A percentile compares a stretch with the other conserved stretches of the same genome.
phyloP scores from a whole-genome alignment of 2,113 vertebrate species.

The Sardina pilchardus region DNA sequence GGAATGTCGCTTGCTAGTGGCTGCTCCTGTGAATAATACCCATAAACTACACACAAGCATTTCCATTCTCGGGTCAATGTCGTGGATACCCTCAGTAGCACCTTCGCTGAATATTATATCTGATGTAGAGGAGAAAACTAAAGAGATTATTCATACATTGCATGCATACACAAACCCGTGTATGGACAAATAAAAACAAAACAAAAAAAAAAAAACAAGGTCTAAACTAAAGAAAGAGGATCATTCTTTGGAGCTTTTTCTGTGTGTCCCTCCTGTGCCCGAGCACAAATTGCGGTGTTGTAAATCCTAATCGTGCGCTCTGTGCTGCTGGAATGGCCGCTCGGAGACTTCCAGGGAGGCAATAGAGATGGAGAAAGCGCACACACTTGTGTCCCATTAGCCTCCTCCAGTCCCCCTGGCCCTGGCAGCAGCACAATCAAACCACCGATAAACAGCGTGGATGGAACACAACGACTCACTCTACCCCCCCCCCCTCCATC shows the following conservation, averaged over 20 bases:
- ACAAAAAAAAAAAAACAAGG: background rate
- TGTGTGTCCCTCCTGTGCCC: background rate
- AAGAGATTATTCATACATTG: background rate
- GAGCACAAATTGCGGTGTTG: constrained; percentile 1
- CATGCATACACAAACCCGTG: background rate
- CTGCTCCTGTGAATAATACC: background rate
- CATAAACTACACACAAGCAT: background rate
- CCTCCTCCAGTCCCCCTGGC: constrained; percentile 4
- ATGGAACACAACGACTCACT: constrained; percentile 15
- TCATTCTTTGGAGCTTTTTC: background rate
- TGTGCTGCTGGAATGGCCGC: background rate
- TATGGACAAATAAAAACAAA: background rate
- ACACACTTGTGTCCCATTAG: constrained; percentile 30
- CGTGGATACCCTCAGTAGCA: background rate
- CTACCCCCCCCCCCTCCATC: background rate
- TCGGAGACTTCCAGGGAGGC: constrained; percentile 6
- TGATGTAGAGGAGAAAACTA: background rate
- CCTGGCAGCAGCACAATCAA: constrained; percentile 37
- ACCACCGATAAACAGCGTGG: constrained; percentile 33
- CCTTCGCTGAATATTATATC: background rate
- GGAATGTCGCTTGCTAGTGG: background rate
- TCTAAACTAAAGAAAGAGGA: background rate
- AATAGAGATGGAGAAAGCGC: background rate
- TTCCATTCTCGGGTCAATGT: background rate
- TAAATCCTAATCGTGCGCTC: constrained; percentile 6